Evolutionary conservation across 1,140 invertebrate species (phyloP).

Genomic region (Drosophila lini): DNA sequence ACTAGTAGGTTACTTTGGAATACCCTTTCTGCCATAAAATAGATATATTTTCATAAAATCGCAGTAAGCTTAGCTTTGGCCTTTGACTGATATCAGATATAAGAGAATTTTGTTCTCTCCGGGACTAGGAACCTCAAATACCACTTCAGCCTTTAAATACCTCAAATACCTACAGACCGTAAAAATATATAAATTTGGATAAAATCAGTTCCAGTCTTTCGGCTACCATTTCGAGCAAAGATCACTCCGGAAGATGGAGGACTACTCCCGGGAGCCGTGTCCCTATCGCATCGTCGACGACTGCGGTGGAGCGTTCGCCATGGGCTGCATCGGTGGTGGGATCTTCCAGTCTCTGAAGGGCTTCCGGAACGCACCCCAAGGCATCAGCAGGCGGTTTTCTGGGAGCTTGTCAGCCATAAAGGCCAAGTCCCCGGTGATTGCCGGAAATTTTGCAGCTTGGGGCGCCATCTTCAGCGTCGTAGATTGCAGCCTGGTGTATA

Average conservation of each 20-base stretch:
- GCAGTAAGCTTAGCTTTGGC: background rate
- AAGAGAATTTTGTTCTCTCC: background rate
- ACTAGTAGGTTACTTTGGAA: conserved; percentile 43
- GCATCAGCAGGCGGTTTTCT: conserved; percentile 83
- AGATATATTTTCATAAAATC: background rate
- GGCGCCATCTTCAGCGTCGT: conserved; percentile 99
- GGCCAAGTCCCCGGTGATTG: conserved; percentile 94
- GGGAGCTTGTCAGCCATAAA: conserved; percentile 94
- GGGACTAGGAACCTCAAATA: background rate
- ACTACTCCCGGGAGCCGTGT: conserved; percentile 91
- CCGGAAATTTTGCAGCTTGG: conserved; percentile 97
- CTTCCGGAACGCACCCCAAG: conserved; percentile 97
- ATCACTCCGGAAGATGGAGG: conserved; percentile 88
- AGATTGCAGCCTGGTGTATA: conserved; percentile 97
- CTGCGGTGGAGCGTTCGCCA: conserved; percentile 97
- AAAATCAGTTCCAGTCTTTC: conserved; percentile 14
- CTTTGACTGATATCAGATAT: background rate
- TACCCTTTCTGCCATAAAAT: conserved; percentile 3
- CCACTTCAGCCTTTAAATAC: background rate
- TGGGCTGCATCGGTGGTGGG: conserved; percentile 98
- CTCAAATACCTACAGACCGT: background rate
- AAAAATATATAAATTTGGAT: conserved; percentile 14
- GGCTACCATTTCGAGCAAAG: conserved; percentile 3
- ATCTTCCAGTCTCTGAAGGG: conserved; percentile 99
- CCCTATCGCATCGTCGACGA: conserved; percentile 70